Evolutionary conservation across 2,888 invertebrate genomes (phyloP).

Genomic region (Ptychoptera albimana): DNA sequence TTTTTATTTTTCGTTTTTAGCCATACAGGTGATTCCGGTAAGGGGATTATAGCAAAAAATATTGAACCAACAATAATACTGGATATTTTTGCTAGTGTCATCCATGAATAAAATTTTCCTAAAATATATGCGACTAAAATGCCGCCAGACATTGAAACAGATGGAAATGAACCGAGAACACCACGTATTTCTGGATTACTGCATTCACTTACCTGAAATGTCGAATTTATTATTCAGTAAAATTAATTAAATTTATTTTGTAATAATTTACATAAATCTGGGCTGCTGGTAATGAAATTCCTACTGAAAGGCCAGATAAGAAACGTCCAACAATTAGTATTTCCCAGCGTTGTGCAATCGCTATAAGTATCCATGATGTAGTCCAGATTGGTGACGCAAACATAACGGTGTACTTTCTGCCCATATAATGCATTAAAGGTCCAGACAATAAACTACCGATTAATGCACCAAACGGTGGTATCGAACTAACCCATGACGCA

Average conservation of each 20-base stretch:
- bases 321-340: constrained; percentile 37
- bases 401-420: constrained; percentile 36
- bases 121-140: constrained; percentile 42
- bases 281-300: constrained; percentile 41
- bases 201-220: constrained; percentile 41
- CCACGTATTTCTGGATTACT: constrained; percentile 46
- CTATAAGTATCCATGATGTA: constrained; percentile 38
- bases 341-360: constrained; percentile 31
- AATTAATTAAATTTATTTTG: background rate
- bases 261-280: constrained; percentile 41
- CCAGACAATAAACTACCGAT: constrained; percentile 38
- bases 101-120: constrained; percentile 42
- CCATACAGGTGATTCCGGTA: constrained; percentile 51
- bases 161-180: constrained; percentile 43
- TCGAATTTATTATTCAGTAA: background rate
- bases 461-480: constrained; percentile 40
- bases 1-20: constrained; percentile 32
- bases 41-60: constrained; percentile 34
- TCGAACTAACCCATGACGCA: constrained; percentile 42
- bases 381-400: constrained; percentile 35
- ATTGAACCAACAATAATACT: constrained; percentile 32
- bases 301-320: constrained; percentile 41
- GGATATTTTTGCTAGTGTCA: constrained; percentile 38
- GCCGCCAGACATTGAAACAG: constrained; percentile 47
- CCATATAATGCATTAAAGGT: constrained; percentile 35